These are phyloP conservation scores for Coelogynopora nodosa DNA, from an alignment of 2,888 invertebrate genomes.

Conservation along the genomic window DNA sequence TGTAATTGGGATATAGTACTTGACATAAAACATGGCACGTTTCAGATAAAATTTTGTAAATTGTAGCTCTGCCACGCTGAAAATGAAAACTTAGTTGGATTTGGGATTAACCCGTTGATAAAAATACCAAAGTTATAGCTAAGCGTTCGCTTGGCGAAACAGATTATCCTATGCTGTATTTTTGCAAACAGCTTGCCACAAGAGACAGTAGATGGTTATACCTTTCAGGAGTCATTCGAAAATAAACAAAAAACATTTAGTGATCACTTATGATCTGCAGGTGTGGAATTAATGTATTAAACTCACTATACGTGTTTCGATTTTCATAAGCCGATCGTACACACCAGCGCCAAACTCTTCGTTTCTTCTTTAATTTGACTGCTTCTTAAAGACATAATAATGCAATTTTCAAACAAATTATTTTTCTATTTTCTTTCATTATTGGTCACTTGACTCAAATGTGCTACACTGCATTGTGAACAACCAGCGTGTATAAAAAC, in stretches of 20 bases:
- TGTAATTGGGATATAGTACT: not conserved
- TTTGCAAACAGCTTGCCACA: not conserved
- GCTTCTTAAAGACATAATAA: not conserved
- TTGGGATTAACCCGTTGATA: not conserved
- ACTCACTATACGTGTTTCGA: not conserved
- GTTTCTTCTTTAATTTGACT: not conserved
- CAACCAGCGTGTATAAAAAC: not conserved
- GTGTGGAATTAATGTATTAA: not conserved
- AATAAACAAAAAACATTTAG: not conserved
- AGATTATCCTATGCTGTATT: not conserved
- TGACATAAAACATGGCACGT: not conserved
- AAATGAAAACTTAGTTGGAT: not conserved
- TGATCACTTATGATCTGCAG: not conserved
- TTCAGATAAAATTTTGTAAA: not conserved
- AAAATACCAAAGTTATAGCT: not conserved
- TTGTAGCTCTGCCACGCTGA: not conserved
- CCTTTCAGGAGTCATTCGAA: not conserved
- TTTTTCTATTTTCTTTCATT: not conserved
- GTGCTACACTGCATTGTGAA: not conserved
- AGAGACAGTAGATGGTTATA: constrained; percentile 10
- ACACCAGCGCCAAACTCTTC: not conserved
- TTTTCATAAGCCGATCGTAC: not conserved
- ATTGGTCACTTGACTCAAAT: not conserved
- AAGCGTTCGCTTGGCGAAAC: constrained; percentile 2
- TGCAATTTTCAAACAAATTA: not conserved